Evolutionary conservation across 2,113 vertebrate species (phyloP).

Genomic region (Daubentonia madagascariensis): DNA sequence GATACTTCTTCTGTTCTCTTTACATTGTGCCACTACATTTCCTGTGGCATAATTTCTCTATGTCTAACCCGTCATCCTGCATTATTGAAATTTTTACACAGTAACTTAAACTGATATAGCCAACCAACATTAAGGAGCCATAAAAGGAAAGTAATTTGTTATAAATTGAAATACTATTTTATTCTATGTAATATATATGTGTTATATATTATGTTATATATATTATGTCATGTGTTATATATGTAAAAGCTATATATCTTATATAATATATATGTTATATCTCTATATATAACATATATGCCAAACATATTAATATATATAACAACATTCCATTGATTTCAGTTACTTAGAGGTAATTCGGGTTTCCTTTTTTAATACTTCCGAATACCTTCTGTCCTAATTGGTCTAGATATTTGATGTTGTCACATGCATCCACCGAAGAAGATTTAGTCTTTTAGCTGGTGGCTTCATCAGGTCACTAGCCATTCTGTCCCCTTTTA

Average conservation of each 20-base stretch:
- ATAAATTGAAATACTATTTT: not conserved
- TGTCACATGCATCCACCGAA: not conserved
- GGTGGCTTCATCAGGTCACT: not conserved
- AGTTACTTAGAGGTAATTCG: constrained; percentile 1
- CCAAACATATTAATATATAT: not conserved
- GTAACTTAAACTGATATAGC: not conserved
- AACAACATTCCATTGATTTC: not conserved
- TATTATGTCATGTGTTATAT: not conserved
- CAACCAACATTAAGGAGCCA: not conserved
- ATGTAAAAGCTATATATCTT: not conserved
- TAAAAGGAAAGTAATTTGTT: not conserved
- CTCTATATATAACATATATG: not conserved
- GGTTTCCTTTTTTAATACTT: not conserved
- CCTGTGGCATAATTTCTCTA: not conserved
- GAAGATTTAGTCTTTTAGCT: constrained; percentile 1
- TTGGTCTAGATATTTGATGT: not conserved
- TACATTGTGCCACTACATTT: not conserved
- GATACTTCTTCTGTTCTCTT: not conserved
- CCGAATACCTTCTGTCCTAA: not conserved
- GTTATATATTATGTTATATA: not conserved
- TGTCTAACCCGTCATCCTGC: not conserved
- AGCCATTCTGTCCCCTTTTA: not conserved
- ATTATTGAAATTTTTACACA: not conserved
- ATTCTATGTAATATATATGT: not conserved
- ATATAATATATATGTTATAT: not conserved